phyloP scores from a whole-genome alignment of 2,888 invertebrate species.

The Drosophila fulvimacula region DNA sequence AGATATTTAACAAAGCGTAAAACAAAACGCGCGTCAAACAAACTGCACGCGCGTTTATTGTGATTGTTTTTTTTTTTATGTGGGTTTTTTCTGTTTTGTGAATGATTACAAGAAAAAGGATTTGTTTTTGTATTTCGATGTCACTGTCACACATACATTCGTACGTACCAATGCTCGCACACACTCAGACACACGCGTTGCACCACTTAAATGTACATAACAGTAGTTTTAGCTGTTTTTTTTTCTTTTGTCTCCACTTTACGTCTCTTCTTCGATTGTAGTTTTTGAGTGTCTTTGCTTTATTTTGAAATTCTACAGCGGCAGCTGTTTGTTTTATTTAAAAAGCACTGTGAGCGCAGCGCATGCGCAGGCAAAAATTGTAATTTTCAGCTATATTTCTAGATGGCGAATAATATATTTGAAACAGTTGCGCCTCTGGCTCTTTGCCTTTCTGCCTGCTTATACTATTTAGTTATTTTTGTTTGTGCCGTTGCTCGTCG shows the following conservation, averaged over 20 bases:
- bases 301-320: slow-evolving; percentile 29
- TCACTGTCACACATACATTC: slow-evolving; percentile 44
- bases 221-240: slow-evolving; percentile 22
- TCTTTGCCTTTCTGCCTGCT: slow-evolving; percentile 40
- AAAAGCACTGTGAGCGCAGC: slow-evolving; percentile 52
- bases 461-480: slow-evolving; percentile 3
- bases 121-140: slow-evolving; percentile 25
- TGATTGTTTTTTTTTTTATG: background rate
- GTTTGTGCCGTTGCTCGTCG: slow-evolving; percentile 3
- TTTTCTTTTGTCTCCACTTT: slow-evolving; percentile 17
- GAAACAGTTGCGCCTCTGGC: slow-evolving; percentile 48
- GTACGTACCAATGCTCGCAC: background rate
- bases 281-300: slow-evolving; percentile 18
- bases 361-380: slow-evolving; percentile 61
- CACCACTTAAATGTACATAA: slow-evolving; percentile 38
- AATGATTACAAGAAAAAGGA: slow-evolving; percentile 16
- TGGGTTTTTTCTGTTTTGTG: background rate
- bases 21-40: slow-evolving; percentile 34
- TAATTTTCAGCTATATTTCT: slow-evolving; percentile 24
- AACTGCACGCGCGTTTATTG: slow-evolving; percentile 28
- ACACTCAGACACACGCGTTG: slow-evolving; percentile 22
- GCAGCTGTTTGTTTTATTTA: slow-evolving; percentile 67
- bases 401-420: slow-evolving; percentile 38
- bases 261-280: slow-evolving; percentile 2
- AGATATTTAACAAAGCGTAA: slow-evolving; percentile 25